These are phyloP conservation scores for Drosophila ficusphila DNA, from an alignment of 1,140 invertebrate species.

Conservation along the genomic window DNA sequence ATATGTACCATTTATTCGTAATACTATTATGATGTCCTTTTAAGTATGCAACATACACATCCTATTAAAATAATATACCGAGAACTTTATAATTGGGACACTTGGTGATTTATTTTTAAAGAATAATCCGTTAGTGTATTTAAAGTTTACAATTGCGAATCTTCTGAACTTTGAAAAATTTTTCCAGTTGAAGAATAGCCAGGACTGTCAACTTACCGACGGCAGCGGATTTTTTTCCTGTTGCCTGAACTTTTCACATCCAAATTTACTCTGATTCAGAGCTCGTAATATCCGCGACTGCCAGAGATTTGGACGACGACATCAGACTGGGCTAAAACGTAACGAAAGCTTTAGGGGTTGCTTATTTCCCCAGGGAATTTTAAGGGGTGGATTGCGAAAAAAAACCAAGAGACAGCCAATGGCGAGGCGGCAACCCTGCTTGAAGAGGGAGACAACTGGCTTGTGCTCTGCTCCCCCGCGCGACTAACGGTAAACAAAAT, in stretches of 20 bases:
- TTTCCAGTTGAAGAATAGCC: too few relatives aligned
- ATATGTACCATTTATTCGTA: too few relatives aligned
- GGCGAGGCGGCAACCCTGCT: conserved; percentile 10
- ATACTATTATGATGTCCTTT: too few relatives aligned
- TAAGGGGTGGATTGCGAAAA: neutral
- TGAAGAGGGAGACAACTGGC: neutral
- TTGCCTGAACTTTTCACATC: neutral
- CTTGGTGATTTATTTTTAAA: too few relatives aligned
- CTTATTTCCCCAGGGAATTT: neutral
- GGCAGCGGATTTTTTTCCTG: neutral
- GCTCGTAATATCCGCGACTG: conserved; percentile 7
- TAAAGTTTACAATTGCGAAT: too few relatives aligned
- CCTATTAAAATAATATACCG: too few relatives aligned
- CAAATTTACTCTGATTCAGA: neutral
- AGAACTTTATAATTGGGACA: too few relatives aligned
- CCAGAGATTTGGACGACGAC: neutral
- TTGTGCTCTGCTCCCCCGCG: neutral
- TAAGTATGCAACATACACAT: too few relatives aligned
- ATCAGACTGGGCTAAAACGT: neutral
- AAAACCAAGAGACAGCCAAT: conserved; percentile 40
- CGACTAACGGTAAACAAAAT: conserved; percentile 53
- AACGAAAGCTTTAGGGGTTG: conserved; percentile 15
- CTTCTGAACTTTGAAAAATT: too few relatives aligned
- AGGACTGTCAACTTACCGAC: conserved; percentile 9
- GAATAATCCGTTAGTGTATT: too few relatives aligned